Percentiles rank a stretch among this genome's conserved stretches.
Evolutionary conservation across 2,113 vertebrate genomes (phyloP).

Genomic region (Corythornis cristatus): DNA sequence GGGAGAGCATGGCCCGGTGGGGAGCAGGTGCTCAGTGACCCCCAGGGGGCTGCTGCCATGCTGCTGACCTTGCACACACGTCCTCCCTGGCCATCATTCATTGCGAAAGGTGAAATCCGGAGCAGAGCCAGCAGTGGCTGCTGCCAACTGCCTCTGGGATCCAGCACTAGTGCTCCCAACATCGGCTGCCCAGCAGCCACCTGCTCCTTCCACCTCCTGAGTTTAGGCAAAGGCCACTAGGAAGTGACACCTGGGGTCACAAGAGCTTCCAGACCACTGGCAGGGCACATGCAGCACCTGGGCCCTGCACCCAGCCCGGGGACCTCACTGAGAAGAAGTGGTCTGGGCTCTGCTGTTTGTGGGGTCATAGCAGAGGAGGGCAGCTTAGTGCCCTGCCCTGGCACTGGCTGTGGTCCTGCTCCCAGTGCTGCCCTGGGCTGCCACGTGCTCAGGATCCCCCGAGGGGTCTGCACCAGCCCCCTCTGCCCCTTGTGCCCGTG

Average conservation of each 20-base stretch:
- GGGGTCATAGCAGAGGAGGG: neutral
- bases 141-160: neutral
- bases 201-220: neutral
- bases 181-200: rapidly evolving
- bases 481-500: rapidly evolving
- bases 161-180: rapidly evolving
- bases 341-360: neutral
- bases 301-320: no score
- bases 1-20: neutral
- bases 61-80: neutral
- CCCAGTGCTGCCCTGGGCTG: rapidly evolving
- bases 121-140: neutral
- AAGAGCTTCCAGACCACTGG: neutral
- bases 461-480: rapidly evolving
- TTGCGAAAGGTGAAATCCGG: neutral
- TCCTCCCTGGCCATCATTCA: neutral
- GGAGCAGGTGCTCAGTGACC: neutral
- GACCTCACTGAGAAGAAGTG: neutral
- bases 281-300: neutral
- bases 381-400: neutral
- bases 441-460: rapidly evolving
- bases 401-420: rapidly evolving
- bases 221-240: neutral
- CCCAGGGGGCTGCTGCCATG: neutral
- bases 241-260: rapidly evolving